Conservation (phyloP, 2,113 vertebrate genomes). For the Barbus barbus region DNA sequence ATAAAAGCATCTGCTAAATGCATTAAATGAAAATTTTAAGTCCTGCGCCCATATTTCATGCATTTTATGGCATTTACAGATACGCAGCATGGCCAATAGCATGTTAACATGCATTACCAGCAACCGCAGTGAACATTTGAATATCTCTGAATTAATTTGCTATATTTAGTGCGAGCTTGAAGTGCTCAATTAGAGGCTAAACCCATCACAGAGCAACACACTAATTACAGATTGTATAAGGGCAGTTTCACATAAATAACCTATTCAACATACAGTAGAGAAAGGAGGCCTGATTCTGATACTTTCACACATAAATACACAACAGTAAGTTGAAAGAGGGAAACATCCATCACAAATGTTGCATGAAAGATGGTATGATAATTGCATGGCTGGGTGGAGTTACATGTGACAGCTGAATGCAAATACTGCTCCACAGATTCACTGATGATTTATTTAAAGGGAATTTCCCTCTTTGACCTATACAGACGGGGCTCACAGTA, state of each 20-base stretch:
- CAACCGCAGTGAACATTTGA: not conserved
- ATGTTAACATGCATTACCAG: constrained; percentile 19
- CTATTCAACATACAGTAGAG: not conserved
- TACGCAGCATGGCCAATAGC: not conserved
- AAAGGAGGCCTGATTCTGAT: not conserved
- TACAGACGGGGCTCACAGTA: not conserved
- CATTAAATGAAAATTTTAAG: not conserved
- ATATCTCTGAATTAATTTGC: not conserved
- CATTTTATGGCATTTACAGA: not conserved
- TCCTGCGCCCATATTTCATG: not conserved
- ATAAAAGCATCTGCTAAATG: not conserved
- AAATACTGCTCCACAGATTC: constrained; percentile 26
- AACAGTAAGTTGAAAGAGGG: not conserved
- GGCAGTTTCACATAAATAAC: not conserved
- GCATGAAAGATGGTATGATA: constrained; percentile 50
- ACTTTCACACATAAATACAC: not conserved
- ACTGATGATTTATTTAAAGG: constrained; percentile 49
- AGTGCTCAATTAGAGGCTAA: constrained; percentile 28
- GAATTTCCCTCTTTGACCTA: constrained; percentile 25
- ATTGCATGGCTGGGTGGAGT: constrained; percentile 49
- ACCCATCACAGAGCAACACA: constrained; percentile 2
- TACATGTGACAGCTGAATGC: constrained; percentile 53
- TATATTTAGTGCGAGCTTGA: constrained; percentile 33
- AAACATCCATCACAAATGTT: constrained; percentile 25
- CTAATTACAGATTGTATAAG: constrained; percentile 27